Base-by-base conservation (phyloP, 2,113 vertebrate species). In the Zosterops borbonicus region DNA sequence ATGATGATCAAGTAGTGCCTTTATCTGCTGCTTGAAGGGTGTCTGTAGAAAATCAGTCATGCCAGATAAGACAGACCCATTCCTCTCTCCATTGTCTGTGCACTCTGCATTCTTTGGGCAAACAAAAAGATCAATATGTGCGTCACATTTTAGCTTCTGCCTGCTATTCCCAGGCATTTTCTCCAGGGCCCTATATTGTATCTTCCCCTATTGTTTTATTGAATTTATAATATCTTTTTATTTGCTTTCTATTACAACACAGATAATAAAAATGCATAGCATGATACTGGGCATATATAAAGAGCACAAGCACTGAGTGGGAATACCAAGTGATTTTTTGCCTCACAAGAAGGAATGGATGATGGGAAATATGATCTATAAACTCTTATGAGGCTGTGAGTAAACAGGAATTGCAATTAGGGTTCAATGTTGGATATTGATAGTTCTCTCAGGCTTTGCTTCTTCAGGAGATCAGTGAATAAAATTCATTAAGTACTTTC, bases 181-280 rank as follows among this genome's bases (percentile, higher is more conserved):
- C 93, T 94, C 84, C 16, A 83, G 41, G 47, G 84, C 8, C 35
- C 24, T 62, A 13, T 78, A 62, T 19, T 91, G 44, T 60, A 58
- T 77, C 74, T 77, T 85, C 5, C 16, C 9, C 20, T 74, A 47
- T 74, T 75, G 49, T 53, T 92, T 90, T 92, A 68, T 71, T 90
- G 83, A 49, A 86, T 90, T 90, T 88, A 50, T 76, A 90, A 76
- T 50, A 65, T 39, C 67, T 33, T 90, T 86, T 90, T 82, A 81
- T 78, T 95, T 94, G 23, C 24, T 93, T 94, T 96, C 56, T 75
- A 35, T 92, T 84, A 84, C 41, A 64, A 35, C 16, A 64, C 12
- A 55, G 21, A 44, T 33, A 92, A 87, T 91, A 94, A 89, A 90
- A 94, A 91, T 82, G 18, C 60, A 47, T 60, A 71, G 7, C 44